These are phyloP conservation scores for Neuroscelio doddi DNA, from an alignment of 2,888 invertebrate species.

Conservation along the genomic window DNA sequence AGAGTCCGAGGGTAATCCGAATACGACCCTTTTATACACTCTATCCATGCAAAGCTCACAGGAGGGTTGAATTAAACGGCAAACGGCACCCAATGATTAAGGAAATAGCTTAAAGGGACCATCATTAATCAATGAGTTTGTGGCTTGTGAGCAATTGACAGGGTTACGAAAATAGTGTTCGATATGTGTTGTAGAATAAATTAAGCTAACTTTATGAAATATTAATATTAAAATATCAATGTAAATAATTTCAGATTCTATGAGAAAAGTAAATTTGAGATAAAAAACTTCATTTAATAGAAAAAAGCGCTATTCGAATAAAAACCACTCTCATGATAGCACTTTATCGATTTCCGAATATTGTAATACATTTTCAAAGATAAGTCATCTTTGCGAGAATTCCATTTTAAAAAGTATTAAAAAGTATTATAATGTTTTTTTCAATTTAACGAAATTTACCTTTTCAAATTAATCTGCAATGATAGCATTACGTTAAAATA, in stretches of 20 bases:
- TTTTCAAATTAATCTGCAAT: too few relatives aligned
- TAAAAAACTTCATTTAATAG: too few relatives aligned
- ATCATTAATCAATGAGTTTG: conserved; percentile 28
- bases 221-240: background rate
- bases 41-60: conserved; percentile 2
- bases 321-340: too few relatives aligned
- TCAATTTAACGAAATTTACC: too few relatives aligned
- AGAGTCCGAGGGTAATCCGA: conserved; percentile 17
- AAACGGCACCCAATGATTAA: conserved; percentile 23
- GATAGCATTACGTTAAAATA: too few relatives aligned
- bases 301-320: too few relatives aligned
- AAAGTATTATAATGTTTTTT: too few relatives aligned
- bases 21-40: conserved; percentile 26
- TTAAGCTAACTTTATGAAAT: background rate
- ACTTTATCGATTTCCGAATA: too few relatives aligned
- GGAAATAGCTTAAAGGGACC: conserved; percentile 18
- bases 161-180: conserved; percentile 4
- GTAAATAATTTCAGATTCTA: background rate
- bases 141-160: conserved; percentile 10
- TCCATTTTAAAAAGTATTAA: too few relatives aligned
- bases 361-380: too few relatives aligned
- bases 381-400: too few relatives aligned
- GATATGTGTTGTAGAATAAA: conserved; percentile 1
- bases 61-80: conserved; percentile 26
- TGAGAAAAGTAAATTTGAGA: background rate